A percentile compares a stretch with the other conserved stretches of the same genome.
Evolutionary conservation across 2,797 vertebrate species (phyloP).

Genomic region (Crenuchus spilurus): DNA sequence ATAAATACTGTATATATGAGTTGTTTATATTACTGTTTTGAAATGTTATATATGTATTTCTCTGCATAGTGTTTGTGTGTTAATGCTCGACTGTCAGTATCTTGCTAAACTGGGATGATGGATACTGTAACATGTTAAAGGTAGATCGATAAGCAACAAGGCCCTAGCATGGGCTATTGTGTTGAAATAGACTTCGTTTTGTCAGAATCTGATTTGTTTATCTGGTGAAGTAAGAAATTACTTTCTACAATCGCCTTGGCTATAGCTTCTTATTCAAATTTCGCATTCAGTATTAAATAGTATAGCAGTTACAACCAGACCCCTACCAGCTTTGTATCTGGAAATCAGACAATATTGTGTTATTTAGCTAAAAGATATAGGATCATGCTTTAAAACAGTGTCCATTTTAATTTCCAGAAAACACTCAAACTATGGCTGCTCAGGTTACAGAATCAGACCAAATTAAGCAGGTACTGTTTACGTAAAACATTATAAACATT

Average conservation of each 20-base stretch:
- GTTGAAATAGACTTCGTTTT: too few species aligned
- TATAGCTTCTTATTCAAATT: too few species aligned
- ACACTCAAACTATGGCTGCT: conserved; percentile 81
- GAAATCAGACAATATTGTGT: too few species aligned
- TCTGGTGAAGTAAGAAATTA: neutral
- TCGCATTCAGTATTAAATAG: too few species aligned
- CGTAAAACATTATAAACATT: neutral
- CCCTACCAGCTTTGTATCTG: neutral
- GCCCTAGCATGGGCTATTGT: neutral
- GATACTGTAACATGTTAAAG: too few species aligned
- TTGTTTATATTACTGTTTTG: neutral
- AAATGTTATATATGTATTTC: too few species aligned
- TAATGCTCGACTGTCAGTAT: neutral
- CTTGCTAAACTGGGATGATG: too few species aligned
- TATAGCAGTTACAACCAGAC: too few species aligned
- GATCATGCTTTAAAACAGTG: too few species aligned
- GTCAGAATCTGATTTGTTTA: neutral
- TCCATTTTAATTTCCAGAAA: conserved; percentile 21
- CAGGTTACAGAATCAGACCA: conserved; percentile 92
- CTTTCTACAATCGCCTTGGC: too few species aligned
- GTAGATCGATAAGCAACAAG: neutral
- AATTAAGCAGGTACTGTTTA: conserved; percentile 91
- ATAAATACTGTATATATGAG: neutral
- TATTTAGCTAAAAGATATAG: neutral
- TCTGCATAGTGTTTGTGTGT: neutral